These are phyloP conservation scores for Hirtodrosophila histrioides DNA, from an alignment of 2,888 invertebrate genomes.

Conservation along the genomic window DNA sequence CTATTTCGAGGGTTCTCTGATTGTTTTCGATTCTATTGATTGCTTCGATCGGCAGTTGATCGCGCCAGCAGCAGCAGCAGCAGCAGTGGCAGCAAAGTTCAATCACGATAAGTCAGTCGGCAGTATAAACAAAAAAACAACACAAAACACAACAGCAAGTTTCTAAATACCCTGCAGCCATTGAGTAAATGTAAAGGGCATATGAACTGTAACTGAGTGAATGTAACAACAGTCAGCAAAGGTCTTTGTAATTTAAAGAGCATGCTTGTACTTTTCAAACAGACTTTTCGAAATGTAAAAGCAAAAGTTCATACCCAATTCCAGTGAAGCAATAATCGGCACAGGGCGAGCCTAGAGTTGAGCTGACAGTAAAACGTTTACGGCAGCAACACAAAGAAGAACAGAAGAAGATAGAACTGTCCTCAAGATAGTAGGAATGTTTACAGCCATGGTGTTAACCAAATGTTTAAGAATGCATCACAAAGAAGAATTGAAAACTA, in stretches of 20 bases:
- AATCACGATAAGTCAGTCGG: conserved; percentile 65
- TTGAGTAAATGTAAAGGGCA: conserved; percentile 60
- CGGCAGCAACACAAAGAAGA: too few relatives aligned
- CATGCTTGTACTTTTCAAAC: background rate
- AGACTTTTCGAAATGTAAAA: background rate
- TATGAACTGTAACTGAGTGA: conserved; percentile 40
- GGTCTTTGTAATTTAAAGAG: conserved; percentile 1
- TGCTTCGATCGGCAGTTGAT: conserved; percentile 26
- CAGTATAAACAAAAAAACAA: conserved; percentile 16
- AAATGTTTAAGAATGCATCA: too few relatives aligned
- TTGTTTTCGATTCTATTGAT: conserved; percentile 66
- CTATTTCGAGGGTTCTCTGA: conserved; percentile 38
- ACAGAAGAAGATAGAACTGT: too few relatives aligned
- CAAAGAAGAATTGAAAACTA: too few relatives aligned
- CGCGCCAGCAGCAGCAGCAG: conserved; percentile 9
- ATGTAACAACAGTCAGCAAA: conserved; percentile 34
- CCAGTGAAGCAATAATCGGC: too few relatives aligned
- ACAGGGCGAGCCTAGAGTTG: too few relatives aligned
- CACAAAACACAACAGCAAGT: conserved; percentile 26
- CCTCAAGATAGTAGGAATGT: too few relatives aligned
- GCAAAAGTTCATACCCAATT: background rate
- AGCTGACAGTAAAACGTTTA: too few relatives aligned
- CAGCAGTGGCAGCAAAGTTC: conserved; percentile 72
- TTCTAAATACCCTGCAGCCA: conserved; percentile 67
- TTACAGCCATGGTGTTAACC: too few relatives aligned